Conservation (phyloP, 2,113 vertebrate genomes). For the Lipotes vexillifer region DNA sequence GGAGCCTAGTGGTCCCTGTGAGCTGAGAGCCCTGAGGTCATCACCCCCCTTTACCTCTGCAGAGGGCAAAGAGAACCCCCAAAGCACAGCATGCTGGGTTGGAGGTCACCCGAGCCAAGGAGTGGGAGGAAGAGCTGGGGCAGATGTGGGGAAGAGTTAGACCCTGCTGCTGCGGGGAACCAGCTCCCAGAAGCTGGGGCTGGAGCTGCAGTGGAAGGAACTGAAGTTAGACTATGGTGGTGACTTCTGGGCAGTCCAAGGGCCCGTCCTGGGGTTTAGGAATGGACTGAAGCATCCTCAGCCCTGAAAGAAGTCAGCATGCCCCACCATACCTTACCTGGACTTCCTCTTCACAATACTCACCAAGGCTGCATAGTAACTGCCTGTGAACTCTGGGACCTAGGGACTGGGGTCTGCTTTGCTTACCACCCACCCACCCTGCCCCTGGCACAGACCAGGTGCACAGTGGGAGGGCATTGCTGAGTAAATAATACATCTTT, state of each 20-base stretch:
- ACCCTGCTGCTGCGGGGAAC: neutral
- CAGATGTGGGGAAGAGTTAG: neutral
- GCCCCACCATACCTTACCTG: neutral
- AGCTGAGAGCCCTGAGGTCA: neutral
- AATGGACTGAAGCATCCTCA: neutral
- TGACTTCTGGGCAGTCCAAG: neutral
- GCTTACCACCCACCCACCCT: neutral
- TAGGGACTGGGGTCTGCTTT: neutral
- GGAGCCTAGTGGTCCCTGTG: constrained; percentile 10
- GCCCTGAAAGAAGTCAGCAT: neutral
- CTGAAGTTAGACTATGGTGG: neutral
- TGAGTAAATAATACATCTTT: neutral
- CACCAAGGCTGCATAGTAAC: neutral
- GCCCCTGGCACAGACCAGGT: neutral
- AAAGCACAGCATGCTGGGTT: neutral
- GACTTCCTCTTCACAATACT: neutral
- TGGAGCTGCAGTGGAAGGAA: neutral
- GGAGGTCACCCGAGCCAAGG: neutral
- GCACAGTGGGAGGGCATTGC: neutral
- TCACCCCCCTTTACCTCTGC: neutral
- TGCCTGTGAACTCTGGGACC: neutral
- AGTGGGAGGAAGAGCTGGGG: neutral
- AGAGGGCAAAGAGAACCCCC: constrained; percentile 10
- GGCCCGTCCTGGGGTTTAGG: neutral
- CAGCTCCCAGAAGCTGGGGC: neutral